Conservation (phyloP, 2,113 vertebrate species). For the Ochotona princeps region DNA sequence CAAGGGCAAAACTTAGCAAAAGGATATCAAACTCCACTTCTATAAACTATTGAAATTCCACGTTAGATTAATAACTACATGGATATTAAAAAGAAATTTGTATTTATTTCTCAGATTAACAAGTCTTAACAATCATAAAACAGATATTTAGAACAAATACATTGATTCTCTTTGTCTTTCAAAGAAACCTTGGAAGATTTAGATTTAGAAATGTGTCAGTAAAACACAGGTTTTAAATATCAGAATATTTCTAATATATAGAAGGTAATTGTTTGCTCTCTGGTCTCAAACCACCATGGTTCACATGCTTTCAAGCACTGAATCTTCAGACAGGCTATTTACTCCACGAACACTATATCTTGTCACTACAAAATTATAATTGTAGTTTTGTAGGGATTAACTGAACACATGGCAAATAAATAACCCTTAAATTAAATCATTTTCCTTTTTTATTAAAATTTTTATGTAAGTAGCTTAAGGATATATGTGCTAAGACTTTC, state of each 20-base stretch:
- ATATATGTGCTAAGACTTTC: not conserved
- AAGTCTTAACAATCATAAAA: not conserved
- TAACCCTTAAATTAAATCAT: not conserved
- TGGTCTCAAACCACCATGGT: not conserved
- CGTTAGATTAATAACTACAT: not conserved
- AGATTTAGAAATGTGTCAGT: not conserved
- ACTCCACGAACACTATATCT: not conserved
- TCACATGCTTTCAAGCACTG: not conserved
- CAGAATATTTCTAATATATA: not conserved
- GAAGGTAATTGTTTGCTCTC: not conserved
- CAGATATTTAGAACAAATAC: not conserved
- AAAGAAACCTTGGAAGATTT: not conserved
- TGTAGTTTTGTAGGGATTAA: not conserved
- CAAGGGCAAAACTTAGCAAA: not conserved
- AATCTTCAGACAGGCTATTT: not conserved
- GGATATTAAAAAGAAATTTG: not conserved
- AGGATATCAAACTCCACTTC: not conserved
- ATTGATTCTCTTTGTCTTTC: not conserved
- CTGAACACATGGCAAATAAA: not conserved
- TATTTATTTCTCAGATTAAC: not conserved
- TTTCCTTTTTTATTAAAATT: not conserved
- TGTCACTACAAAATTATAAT: not conserved
- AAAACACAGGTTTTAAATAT: not conserved
- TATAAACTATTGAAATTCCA: not conserved
- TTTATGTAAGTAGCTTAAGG: not conserved